Conservation (phyloP, 2,113 vertebrate genomes). For the Glareola pratincola region DNA sequence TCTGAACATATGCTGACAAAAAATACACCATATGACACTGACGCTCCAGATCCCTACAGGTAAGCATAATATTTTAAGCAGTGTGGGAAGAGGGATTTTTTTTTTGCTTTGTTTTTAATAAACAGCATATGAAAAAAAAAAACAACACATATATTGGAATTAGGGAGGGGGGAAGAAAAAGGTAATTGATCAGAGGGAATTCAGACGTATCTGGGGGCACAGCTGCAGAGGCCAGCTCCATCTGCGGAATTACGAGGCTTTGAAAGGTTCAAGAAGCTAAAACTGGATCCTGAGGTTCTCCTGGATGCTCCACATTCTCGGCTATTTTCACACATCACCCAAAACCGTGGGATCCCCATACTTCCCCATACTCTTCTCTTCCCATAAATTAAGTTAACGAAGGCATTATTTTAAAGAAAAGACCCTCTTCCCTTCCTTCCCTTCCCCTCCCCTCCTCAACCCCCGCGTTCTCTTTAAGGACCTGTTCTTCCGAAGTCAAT, state of each 20-base stretch:
- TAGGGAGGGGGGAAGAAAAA: background rate
- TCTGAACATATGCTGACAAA: background rate
- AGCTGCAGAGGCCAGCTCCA: background rate
- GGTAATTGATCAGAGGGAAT: background rate
- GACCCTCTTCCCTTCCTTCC: background rate
- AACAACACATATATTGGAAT: background rate
- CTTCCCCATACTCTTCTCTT: background rate
- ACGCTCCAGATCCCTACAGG: slow-evolving; percentile 2
- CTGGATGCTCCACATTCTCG: background rate
- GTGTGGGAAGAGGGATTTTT: background rate
- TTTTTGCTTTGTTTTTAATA: background rate
- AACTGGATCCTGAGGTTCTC: background rate
- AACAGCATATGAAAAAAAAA: background rate
- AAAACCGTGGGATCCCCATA: background rate
- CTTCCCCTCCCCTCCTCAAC: background rate
- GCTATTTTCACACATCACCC: background rate
- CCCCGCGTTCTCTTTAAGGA: slow-evolving; percentile 33
- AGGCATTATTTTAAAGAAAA: slow-evolving; percentile 5
- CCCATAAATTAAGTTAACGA: slow-evolving; percentile 69
- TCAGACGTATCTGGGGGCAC: background rate
- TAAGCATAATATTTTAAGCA: background rate
- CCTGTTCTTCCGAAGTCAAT: slow-evolving; percentile 71
- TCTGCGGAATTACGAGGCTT: background rate
- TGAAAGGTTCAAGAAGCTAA: background rate
- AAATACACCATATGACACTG: background rate